phyloP scores from a whole-genome alignment of 2,797 vertebrate genomes.

The Lagodon rhomboides region DNA sequence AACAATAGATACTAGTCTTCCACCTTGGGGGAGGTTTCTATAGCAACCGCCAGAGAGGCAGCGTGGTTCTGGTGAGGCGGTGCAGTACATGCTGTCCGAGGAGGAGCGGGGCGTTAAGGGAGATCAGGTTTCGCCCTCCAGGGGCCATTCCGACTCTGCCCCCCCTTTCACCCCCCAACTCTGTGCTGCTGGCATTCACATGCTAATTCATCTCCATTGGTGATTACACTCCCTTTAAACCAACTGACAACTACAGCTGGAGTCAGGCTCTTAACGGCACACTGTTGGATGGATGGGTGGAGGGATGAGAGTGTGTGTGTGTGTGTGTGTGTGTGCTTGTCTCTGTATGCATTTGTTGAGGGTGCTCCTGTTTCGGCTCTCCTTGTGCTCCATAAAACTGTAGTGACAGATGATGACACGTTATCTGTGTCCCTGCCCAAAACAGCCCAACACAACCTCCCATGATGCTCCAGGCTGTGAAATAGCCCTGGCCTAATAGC shows the following conservation, averaged over 20 bases:
- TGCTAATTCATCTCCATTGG: slow-evolving; percentile 96
- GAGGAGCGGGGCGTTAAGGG: slow-evolving; percentile 87
- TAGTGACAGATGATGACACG: slow-evolving; percentile 78
- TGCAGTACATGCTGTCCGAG: slow-evolving; percentile 84
- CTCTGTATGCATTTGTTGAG: slow-evolving; percentile 64
- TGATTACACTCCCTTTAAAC: slow-evolving; percentile 96
- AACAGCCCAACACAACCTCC: slow-evolving; percentile 67
- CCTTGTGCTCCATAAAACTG: slow-evolving; percentile 66
- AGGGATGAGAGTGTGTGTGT: slow-evolving; percentile 45
- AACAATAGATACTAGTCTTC: slow-evolving; percentile 56
- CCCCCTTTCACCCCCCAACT: slow-evolving; percentile 83
- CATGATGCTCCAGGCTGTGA: slow-evolving; percentile 75
- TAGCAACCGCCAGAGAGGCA: slow-evolving; percentile 89
- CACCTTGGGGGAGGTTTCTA: slow-evolving; percentile 86
- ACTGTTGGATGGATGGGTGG: slow-evolving; percentile 74
- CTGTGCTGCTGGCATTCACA: slow-evolving; percentile 92
- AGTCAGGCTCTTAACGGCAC: slow-evolving; percentile 89
- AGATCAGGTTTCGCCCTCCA: slow-evolving; percentile 91
- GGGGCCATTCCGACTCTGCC: slow-evolving; percentile 75
- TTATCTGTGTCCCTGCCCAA: slow-evolving; percentile 68
- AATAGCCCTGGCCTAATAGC: slow-evolving; percentile 74
- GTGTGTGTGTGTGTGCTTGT: slow-evolving; percentile 6
- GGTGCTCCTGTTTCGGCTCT: slow-evolving; percentile 67
- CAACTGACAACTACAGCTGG: slow-evolving; percentile 96
- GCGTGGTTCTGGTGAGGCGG: slow-evolving; percentile 86